Conservation (phyloP, 2,888 invertebrate species). For the Dryobotodes eremita region DNA sequence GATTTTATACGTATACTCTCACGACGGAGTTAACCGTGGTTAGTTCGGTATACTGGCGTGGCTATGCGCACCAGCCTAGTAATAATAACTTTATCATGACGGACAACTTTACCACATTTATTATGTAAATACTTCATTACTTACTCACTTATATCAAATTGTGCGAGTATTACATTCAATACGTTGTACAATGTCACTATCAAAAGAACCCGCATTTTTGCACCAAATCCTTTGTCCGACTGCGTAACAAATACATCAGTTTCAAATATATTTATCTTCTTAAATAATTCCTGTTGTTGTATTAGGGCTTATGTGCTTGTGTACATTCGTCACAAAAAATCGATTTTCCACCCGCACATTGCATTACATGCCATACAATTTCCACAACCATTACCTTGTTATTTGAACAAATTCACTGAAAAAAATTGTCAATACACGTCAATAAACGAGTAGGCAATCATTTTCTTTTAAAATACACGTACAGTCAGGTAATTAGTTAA, state of each 20-base stretch:
- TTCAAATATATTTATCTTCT: slow-evolving; percentile 46
- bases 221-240: slow-evolving; percentile 27
- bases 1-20: neutral
- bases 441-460: neutral
- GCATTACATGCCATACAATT: slow-evolving; percentile 38
- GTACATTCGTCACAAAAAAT: slow-evolving; percentile 52
- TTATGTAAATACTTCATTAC: slow-evolving; percentile 9
- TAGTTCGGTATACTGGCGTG: neutral
- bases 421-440: neutral
- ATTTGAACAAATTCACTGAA: slow-evolving; percentile 8
- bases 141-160: slow-evolving; percentile 50
- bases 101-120: neutral
- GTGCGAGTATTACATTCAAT: slow-evolving; percentile 19
- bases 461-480: neutral
- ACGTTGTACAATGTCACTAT: slow-evolving; percentile 19
- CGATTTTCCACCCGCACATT: slow-evolving; percentile 40
- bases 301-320: slow-evolving; percentile 23
- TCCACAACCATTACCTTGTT: slow-evolving; percentile 4
- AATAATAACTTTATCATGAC: neutral
- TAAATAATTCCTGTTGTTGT: slow-evolving; percentile 20
- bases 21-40: neutral
- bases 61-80: neutral
- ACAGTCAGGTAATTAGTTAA: neutral
- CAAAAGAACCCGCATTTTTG: slow-evolving; percentile 36
- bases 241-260: slow-evolving; percentile 27